phyloP scores from a whole-genome alignment of 1,140 invertebrate species.

The Trialeurodes vaporariorum region DNA sequence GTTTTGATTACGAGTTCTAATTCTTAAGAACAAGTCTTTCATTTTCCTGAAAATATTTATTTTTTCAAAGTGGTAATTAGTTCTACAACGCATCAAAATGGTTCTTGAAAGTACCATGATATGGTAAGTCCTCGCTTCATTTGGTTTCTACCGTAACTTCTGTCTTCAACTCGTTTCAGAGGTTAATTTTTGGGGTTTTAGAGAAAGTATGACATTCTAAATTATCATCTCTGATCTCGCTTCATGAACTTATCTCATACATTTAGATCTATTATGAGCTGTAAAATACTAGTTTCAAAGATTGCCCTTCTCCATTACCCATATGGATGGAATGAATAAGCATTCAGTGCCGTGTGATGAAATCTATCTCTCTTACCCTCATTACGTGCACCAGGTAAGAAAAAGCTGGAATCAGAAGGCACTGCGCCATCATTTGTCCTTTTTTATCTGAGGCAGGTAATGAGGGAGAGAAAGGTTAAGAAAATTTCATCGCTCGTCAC shows the following conservation, averaged over 20 bases:
- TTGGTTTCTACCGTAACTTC: neutral
- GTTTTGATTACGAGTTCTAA: neutral
- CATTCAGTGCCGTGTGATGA: too few species aligned
- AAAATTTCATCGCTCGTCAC: too few species aligned
- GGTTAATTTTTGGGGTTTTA: neutral
- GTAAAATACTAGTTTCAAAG: constrained; percentile 4
- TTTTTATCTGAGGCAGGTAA: too few species aligned
- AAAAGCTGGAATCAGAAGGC: too few species aligned
- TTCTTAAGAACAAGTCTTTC: neutral
- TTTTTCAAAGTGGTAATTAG: neutral
- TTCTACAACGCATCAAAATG: constrained; percentile 49
- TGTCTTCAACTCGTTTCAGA: neutral
- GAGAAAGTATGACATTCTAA: neutral
- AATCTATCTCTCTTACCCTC: too few species aligned
- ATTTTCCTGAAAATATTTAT: neutral
- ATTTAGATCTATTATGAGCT: constrained; percentile 3
- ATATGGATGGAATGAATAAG: too few species aligned
- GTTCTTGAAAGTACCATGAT: constrained; percentile 97
- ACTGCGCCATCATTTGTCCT: too few species aligned
- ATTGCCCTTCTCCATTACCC: neutral
- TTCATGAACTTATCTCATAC: neutral
- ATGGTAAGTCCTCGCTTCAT: constrained; percentile 53
- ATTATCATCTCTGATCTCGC: neutral
- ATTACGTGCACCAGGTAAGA: too few species aligned
- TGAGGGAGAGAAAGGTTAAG: too few species aligned